phyloP scores from a whole-genome alignment of 2,888 invertebrate genomes.

The Empis stercorea region DNA sequence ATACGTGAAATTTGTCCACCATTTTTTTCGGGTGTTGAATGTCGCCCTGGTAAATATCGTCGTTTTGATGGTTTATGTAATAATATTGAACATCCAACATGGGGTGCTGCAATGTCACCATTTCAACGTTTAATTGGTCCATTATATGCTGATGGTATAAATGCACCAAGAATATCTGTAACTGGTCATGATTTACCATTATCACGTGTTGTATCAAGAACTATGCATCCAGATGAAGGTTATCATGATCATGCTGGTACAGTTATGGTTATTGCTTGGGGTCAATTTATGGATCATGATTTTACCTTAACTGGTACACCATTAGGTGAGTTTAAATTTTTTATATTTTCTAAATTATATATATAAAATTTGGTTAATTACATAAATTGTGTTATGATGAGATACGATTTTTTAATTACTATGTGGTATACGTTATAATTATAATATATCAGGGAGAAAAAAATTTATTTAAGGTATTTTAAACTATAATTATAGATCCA shows the following conservation, averaged over 20 bases:
- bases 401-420: background rate
- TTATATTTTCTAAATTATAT: background rate
- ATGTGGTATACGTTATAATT: too few relatives aligned
- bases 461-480: background rate
- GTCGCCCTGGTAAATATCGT: conserved; percentile 76
- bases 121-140: conserved; percentile 70
- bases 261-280: conserved; percentile 83
- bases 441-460: too few relatives aligned
- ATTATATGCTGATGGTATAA: conserved; percentile 72
- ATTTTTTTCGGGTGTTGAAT: conserved; percentile 75
- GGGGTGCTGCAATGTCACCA: conserved; percentile 76
- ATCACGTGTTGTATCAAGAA: conserved; percentile 74
- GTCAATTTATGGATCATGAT: conserved; percentile 92
- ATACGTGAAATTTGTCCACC: conserved; percentile 80
- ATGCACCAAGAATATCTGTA: conserved; percentile 66
- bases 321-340: conserved; percentile 46
- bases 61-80: conserved; percentile 80
- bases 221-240: conserved; percentile 86
- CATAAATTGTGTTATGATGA: background rate
- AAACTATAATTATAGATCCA: conserved; percentile 50
- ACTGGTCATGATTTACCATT: conserved; percentile 66
- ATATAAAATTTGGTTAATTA: background rate
- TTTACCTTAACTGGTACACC: conserved; percentile 81
- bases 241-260: conserved; percentile 90
- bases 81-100: conserved; percentile 75